Evolutionary conservation across 2,113 vertebrate species (phyloP), one percentile per base, ranked within the genome.

Genomic region (Pachypanchax playfairii): DNA sequence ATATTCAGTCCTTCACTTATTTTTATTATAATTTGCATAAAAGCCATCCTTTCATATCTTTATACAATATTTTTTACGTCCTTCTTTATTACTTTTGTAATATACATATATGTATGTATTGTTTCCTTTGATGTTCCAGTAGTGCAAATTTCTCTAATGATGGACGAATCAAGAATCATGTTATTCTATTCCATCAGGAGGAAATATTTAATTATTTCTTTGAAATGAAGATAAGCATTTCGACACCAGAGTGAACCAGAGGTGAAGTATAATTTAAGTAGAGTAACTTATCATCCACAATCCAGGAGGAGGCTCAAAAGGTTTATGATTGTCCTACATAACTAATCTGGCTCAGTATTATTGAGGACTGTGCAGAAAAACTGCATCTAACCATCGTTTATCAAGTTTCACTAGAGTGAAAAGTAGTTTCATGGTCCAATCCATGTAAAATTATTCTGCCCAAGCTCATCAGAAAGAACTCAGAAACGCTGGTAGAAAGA

Each of bases 391-490:
- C 48, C 50, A 21, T 77, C 75, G 82, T 85, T 58, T 59, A 68
- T 83, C 75, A 80, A 57, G 42, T 25, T 57, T 78, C 68, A 54
- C 22, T 2, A 42, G 29, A 42, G 63, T 65, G 42, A 79, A 35
- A 73, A 70, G 43, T 46, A 64, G 43, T 83, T 77, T 76, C 70
- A 76, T 74, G 73, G 48, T 36, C 38, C 4, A 8, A 80, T 72
- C 65, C 65, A 81, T 81, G 77, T 67, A n/a, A 83, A 55, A 70
- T 46, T 59, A 71, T 77, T 50, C 61, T n/a, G 47, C 54, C 46
- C 63, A 61, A 48, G 71, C 60, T 39, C 54, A 60, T 65, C 73
- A 77, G 77, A 75, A 80, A 77, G 78, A 74, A 69, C 65, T 42
- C 36, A 31, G n/a, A 53, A 82, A 77, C 70, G 41, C 41, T 26